Evolutionary conservation across 2,797 vertebrate genomes (phyloP), one percentile per base, ranked within the genome.

Genomic region (Chelmon rostratus): DNA sequence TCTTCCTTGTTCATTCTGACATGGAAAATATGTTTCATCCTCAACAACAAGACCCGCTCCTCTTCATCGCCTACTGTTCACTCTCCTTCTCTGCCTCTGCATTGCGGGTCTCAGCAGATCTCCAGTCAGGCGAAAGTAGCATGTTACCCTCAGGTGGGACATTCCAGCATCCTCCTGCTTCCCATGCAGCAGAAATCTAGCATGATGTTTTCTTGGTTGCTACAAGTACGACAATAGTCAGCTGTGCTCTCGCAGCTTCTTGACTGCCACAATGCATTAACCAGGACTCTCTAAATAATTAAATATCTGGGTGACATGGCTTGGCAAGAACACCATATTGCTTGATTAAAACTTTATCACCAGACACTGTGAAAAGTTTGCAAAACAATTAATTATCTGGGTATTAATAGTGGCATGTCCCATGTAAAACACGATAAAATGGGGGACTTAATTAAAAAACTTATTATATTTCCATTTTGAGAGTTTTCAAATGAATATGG

Each of bases 361-460:
- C 73, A 78, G 79, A 73, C 83, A 86, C 82, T 87, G 83, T 72
- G 81, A 85, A 93, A 94, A 94, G 82, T 94, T 93, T 92, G 91
- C 90, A 82, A 94, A 94, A 95, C 92, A 94, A 95, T 94, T 94
- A 89, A 94, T 95, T 95, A 92, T 85, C 75, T 75, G 78, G 47
- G 71, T 90, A 90, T 92, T 91, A 88, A 90, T 88, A 82, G 79
- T 61, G 69, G 80, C 82, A 83, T 83, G 82, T 79, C 81, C 84
- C 86, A 86, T 92, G 89, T 91, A 89, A 90, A 93, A 93, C 83
- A 89, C n/a, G 68, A 94, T 93, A 93, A 93, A 94, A 80, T 79
- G 64, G 76, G 82, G 78, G 82, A 92, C 90, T 94, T 94, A 94
- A 95, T 96, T 94, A 94, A 95, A 95, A 93, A 93, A 90, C 75